Percentiles rank a stretch among this genome's conserved stretches.
Evolutionary conservation across 2,113 vertebrate genomes (phyloP).

Genomic region (Callocephalon fimbriatum): DNA sequence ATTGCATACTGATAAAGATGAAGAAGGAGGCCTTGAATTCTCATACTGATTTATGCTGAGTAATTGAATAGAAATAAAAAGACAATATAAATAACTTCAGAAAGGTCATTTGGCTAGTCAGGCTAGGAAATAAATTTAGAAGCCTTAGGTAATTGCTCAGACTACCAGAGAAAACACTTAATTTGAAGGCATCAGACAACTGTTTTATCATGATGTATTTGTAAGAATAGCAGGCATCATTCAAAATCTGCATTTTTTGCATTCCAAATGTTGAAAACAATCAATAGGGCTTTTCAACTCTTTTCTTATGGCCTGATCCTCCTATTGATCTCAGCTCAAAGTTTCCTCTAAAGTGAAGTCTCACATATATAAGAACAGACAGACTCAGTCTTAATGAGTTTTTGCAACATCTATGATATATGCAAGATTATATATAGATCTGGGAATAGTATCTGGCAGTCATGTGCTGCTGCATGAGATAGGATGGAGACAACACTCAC

Average conservation of each 20-base stretch:
- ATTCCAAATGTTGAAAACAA: slow-evolving; percentile 30
- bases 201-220: not conserved
- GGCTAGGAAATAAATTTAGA: slow-evolving; percentile 49
- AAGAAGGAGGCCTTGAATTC: slow-evolving; percentile 50
- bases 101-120: slow-evolving; percentile 48
- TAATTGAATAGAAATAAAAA: slow-evolving; percentile 60
- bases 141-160: not conserved
- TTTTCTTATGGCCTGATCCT: not conserved
- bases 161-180: not conserved
- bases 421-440: not conserved
- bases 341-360: not conserved
- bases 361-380: not conserved
- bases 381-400: not conserved
- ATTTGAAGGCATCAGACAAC: not conserved
- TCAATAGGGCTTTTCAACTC: not conserved
- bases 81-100: slow-evolving; percentile 56
- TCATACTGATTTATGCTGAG: slow-evolving; percentile 64
- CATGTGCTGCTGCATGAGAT: not conserved
- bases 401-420: not conserved
- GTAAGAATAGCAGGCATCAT: not conserved
- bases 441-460: not conserved
- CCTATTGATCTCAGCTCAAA: slow-evolving; percentile 24
- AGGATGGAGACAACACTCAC: not conserved
- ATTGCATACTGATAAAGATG: slow-evolving; percentile 46
- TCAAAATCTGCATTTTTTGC: not conserved